Percentiles rank a stretch among this genome's conserved stretches.
phyloP scores from a whole-genome alignment of 2,113 vertebrate species.

The Peromyscus maniculatus region DNA sequence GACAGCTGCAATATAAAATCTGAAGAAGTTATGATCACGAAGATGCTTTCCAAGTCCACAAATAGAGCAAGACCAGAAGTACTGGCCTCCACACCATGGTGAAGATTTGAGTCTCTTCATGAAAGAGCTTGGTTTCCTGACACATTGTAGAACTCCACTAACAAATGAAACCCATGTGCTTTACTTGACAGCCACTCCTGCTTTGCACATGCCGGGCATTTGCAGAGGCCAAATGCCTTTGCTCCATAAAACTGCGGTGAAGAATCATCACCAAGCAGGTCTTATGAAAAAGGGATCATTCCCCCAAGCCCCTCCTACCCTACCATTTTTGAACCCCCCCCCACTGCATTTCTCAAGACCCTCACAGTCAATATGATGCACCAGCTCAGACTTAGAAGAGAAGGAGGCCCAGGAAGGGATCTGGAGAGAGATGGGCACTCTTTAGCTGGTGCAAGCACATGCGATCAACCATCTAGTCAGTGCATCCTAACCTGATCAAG shows the following conservation, averaged over 20 bases:
- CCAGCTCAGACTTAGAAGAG: not conserved
- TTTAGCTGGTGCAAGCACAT: not conserved
- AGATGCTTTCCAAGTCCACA: not conserved
- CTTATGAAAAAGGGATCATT: not conserved
- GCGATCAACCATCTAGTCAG: constrained; percentile 24
- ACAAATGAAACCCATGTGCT: not conserved
- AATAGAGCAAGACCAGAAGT: not conserved
- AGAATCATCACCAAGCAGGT: not conserved
- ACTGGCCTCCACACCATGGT: not conserved
- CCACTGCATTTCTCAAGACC: not conserved
- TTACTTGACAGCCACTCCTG: not conserved
- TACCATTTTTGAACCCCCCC: not conserved
- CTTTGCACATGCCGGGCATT: not conserved
- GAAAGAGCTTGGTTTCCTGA: not conserved
- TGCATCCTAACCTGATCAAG: constrained; percentile 24
- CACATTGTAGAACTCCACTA: not conserved
- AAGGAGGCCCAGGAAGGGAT: not conserved
- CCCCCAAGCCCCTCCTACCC: not conserved
- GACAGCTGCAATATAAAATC: not conserved
- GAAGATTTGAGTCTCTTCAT: not conserved
- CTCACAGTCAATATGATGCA: not conserved
- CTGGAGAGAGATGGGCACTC: not conserved
- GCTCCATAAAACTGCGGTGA: not conserved
- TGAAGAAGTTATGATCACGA: not conserved
- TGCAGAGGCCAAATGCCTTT: not conserved